Evolutionary conservation across 23 tunicate species (phyloP).

Genomic region (Aplidium turbinatum): DNA sequence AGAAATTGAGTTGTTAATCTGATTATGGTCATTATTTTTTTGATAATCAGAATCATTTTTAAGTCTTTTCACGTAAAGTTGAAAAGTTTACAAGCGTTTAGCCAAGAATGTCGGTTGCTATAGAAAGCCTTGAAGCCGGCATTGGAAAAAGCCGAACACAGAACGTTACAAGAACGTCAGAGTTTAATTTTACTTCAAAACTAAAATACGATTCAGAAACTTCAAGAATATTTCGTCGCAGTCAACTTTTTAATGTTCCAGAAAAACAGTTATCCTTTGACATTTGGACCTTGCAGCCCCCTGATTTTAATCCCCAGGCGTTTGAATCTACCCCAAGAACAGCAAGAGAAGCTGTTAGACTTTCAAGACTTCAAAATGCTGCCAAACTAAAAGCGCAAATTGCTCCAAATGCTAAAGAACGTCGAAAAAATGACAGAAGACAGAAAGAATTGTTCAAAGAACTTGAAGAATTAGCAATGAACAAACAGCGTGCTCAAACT

Average conservation of each 20-base stretch:
- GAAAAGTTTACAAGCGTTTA: too few species aligned
- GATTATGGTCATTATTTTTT: too few species aligned
- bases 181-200: constrained; percentile 35
- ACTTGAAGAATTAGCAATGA: constrained; percentile 20
- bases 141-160: too few species aligned
- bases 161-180: too few species aligned
- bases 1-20: too few species aligned
- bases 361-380: constrained; percentile 23
- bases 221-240: constrained; percentile 22
- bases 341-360: constrained; percentile 24
- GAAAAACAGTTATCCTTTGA: constrained; percentile 26
- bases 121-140: too few species aligned
- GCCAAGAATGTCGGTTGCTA: too few species aligned
- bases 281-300: constrained; percentile 73
- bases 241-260: constrained; percentile 24
- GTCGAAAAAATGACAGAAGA: constrained; percentile 57
- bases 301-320: constrained; percentile 78
- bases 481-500: constrained; percentile 39
- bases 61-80: too few species aligned
- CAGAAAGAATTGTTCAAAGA: constrained; percentile 42
- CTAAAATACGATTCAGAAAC: constrained; percentile 42
- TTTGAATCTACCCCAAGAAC: constrained; percentile 51
- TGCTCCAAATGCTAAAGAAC: constrained; percentile 38
- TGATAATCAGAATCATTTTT: too few species aligned
- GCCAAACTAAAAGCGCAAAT: not conserved